phyloP scores from a whole-genome alignment of 2,797 vertebrate genomes.

The Megalops cyprinoides region DNA sequence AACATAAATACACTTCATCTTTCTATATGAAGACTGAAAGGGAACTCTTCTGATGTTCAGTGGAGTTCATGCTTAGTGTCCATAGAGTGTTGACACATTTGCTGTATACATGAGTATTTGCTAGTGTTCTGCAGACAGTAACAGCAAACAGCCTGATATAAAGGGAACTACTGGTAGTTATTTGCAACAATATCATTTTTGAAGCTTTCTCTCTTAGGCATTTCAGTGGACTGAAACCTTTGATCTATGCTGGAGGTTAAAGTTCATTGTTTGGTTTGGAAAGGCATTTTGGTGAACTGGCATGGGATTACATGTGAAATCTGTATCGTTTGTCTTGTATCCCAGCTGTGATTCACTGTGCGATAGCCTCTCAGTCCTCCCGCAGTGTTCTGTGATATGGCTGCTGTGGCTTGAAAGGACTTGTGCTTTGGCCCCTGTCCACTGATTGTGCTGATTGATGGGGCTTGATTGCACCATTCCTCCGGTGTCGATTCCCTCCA shows the following conservation, averaged over 20 bases:
- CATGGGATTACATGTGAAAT: slow-evolving; percentile 2
- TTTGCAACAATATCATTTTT: background rate
- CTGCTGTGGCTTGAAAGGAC: slow-evolving; percentile 12
- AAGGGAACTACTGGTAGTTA: background rate
- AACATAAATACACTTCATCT: too few species aligned
- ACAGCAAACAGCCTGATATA: too few species aligned
- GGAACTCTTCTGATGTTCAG: background rate
- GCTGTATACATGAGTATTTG: too few species aligned
- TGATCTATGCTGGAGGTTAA: background rate
- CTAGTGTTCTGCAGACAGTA: too few species aligned
- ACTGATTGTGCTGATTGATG: background rate
- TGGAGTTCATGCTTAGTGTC: too few species aligned
- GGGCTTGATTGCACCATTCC: background rate
- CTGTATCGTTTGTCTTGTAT: background rate
- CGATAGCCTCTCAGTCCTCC: background rate
- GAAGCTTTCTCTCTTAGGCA: background rate
- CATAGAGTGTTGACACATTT: too few species aligned
- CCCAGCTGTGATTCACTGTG: background rate
- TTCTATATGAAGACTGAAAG: too few species aligned
- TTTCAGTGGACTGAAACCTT: background rate
- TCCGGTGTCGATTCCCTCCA: background rate
- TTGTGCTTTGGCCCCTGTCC: slow-evolving; percentile 12
- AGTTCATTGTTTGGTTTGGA: background rate
- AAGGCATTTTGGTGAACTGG: background rate
- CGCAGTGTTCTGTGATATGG: background rate